Evolutionary conservation across 2,797 vertebrate genomes (phyloP), one percentile per base, ranked within the genome.

Genomic region (Hydrolagus colliei): DNA sequence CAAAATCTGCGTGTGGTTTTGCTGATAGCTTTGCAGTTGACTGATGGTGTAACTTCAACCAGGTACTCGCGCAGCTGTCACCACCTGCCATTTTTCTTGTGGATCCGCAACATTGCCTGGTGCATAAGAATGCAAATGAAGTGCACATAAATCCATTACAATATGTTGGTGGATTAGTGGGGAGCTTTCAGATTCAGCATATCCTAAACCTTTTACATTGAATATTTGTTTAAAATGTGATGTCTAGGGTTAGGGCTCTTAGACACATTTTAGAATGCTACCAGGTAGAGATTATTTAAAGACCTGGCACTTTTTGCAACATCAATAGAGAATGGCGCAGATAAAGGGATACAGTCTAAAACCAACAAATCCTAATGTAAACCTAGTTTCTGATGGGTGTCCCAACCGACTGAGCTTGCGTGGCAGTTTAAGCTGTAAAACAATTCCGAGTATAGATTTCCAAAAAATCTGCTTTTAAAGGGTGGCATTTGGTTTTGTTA

Each of bases 301-400:
- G 16, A 22, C 35, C 62, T 82, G 8, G 16, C 62, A 27, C 32
- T 68, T 82, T 68, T 82, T 13, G 27, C 63, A 41, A 35, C 32
- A 18, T 4, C 1, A 82, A 22, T 18, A 68, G 27, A 67, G 18
- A 35, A 65, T 41, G 27, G 10, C 67, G 27, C 79, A 82, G 63
- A 68, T 13, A 68, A 82, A 68, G 2, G 62, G 67, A 65, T 63
- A 18, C 11, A 18, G 20, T 22, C 22, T 41, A 67, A 41, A 82
- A 68, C 32, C 7, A 82, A 20, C 62, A 82, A 82, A 82, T 82
- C 79, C 18, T 18, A 35, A 35, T 63, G n/a, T n/a, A 79, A 79
- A 13, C 32, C 6, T 13, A 27, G n/a, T 82, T 27, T 9, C 22
- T 82, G 12, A 82, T 82, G 62, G 22, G 61, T 6, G 27, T 67